Conservation (phyloP, 2,113 vertebrate species). For the Syrmaticus mikado region DNA sequence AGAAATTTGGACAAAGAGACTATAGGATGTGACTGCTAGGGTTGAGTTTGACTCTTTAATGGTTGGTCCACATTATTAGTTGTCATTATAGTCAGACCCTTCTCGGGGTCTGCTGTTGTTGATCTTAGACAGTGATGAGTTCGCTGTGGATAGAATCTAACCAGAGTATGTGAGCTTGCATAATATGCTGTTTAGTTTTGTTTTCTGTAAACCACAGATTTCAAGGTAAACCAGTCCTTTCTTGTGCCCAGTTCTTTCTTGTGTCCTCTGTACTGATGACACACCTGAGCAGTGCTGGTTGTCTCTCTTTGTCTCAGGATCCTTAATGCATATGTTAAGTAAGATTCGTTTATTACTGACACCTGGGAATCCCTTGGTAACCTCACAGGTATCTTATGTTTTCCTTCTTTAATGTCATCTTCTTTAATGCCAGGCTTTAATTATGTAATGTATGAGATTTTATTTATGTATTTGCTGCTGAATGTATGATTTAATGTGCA, state of each 20-base stretch:
- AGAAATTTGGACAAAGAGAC: neutral
- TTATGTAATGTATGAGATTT: neutral
- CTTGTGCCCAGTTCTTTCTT: neutral
- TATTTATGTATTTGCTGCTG: neutral
- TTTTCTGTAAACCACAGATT: neutral
- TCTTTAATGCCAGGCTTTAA: neutral
- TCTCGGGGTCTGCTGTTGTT: neutral
- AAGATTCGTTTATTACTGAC: neutral
- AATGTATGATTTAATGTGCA: neutral
- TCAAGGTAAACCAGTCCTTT: neutral
- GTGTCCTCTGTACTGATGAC: neutral
- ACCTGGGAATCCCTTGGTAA: neutral
- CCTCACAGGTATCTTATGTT: neutral
- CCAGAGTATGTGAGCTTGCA: neutral
- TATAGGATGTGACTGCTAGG: fast-evolving
- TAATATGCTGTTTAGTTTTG: neutral
- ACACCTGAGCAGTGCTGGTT: neutral
- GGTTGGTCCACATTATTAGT: neutral
- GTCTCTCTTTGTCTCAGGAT: neutral
- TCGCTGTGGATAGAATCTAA: neutral
- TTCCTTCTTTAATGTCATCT: neutral
- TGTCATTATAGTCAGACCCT: neutral
- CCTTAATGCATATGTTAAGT: neutral
- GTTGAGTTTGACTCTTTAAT: neutral
- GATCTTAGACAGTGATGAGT: neutral